Evolutionary conservation across 1,140 invertebrate species (phyloP), one percentile per base, ranked within the genome.

Genomic region (Acromyrmex echinatior): DNA sequence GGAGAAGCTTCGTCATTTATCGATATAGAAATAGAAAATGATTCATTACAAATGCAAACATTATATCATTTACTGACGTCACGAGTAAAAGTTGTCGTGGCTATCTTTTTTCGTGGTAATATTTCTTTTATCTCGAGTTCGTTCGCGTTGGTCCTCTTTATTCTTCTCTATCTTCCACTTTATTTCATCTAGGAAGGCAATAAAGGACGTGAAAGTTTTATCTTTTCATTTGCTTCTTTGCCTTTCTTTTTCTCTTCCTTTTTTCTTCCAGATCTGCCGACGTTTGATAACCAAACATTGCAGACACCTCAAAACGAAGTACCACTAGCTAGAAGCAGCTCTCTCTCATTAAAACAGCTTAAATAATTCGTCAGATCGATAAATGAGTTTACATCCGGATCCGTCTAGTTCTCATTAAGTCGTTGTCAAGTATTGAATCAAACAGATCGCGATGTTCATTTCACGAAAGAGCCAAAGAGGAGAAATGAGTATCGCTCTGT

Each of bases 181-280:
- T 53, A 84, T 62, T 84, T 84, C 80, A 63, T 76, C 70, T 84
- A 84, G 39, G 6, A 76, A 9, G 18, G 70, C 70, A 76, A 84
- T 84, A 84, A 84, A 86, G 21, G 53, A 81, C 63, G 81, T 68
- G 84, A 81, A 70, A 86, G 85, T 86, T 86, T 86, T 81, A 86
- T 81, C 66, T 82, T 63, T 70, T 84, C 58, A 82, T 84, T 70
- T 70, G 18, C 77, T 56, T 45, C 56, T 77, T 31, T 62, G 18
- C 28, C 16, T 51, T 45, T 60, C 31, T 56, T 25, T 18, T 18
- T 80, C 31, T 45, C 12, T 35, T 16, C 7, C 35, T n/a, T 79
- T 56, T 79, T 63, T 53, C 31, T 82, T 35, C 18, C 9, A 62
- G 56, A 74, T 53, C 9, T 18, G 49, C 4, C 25, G 35, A 6